A percentile compares a stretch with the other conserved stretches of the same genome.
Conservation (phyloP, 2,888 invertebrate genomes). For the Leptopilina syphax region DNA sequence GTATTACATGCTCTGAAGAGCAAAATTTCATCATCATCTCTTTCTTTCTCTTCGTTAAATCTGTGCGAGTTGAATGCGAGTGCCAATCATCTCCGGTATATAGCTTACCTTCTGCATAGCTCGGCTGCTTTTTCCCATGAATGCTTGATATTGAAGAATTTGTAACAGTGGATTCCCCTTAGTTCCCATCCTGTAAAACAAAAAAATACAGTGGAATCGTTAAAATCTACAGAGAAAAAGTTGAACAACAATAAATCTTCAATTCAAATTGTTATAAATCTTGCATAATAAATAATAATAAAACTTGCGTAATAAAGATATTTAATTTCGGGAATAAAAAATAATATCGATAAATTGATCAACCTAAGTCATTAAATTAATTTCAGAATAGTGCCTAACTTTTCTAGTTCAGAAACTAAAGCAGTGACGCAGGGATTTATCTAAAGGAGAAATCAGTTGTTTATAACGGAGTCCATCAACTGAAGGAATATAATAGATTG, state of each 20-base stretch:
- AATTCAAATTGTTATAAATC: no score
- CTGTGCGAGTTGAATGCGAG: conserved; percentile 47
- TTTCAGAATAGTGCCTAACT: no score
- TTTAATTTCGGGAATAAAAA: no score
- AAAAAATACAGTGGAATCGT: conserved; percentile 41
- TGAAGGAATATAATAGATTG: no score
- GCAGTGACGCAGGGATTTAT: no score
- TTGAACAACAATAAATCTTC: background rate
- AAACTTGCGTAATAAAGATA: no score
- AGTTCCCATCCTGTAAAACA: conserved; percentile 90
- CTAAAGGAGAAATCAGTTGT: no score
- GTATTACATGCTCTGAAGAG: conserved; percentile 12
- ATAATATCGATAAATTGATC: no score
- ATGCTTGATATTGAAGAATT: conserved; percentile 96
- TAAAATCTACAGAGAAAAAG: background rate
- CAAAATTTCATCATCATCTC: background rate
- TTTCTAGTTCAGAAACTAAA: no score
- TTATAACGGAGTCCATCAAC: no score
- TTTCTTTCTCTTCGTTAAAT: conserved; percentile 32
- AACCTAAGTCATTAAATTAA: no score
- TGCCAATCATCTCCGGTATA: conserved; percentile 44
- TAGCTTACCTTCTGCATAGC: conserved; percentile 91
- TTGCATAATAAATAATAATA: no score
- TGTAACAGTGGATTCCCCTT: conserved; percentile 94
- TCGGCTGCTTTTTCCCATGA: conserved; percentile 97